Evolutionary conservation across 1,140 invertebrate genomes (phyloP).

Genomic region (Pararge aegeria): DNA sequence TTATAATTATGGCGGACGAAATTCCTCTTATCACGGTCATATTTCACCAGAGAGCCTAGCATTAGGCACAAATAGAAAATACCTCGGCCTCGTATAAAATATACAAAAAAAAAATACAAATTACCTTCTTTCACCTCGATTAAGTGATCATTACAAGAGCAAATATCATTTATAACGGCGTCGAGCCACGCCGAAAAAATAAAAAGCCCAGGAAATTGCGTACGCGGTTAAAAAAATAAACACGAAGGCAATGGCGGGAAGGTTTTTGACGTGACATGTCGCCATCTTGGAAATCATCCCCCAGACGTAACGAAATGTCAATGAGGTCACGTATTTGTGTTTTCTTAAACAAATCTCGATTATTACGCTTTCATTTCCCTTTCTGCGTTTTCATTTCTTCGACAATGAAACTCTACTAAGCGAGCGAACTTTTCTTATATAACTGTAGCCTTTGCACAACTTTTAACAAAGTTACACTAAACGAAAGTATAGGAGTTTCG

Average conservation of each 20-base stretch:
- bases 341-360: conserved; percentile 53
- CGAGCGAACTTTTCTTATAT: conserved; percentile 9
- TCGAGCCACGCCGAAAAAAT: conserved; percentile 41
- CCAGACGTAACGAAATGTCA: conserved; percentile 45
- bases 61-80: conserved; percentile 58
- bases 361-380: conserved; percentile 35
- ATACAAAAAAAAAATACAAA: conserved; percentile 52
- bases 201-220: conserved; percentile 58
- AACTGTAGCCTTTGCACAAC: neutral
- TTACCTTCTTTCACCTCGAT: conserved; percentile 66
- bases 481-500: conserved; percentile 1
- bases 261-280: conserved; percentile 53
- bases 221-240: conserved; percentile 45
- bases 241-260: conserved; percentile 26
- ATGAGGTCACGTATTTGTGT: conserved; percentile 57
- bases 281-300: conserved; percentile 51
- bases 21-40: conserved; percentile 69
- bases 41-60: conserved; percentile 60
- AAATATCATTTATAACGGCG: conserved; percentile 59
- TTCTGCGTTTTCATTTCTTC: conserved; percentile 37
- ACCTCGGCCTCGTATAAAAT: conserved; percentile 39
- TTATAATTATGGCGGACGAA: conserved; percentile 69
- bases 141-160: conserved; percentile 63
- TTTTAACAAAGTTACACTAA: conserved; percentile 4
- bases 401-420: conserved; percentile 17